These are phyloP conservation scores for Carabus problematicus DNA, from an alignment of 2,888 invertebrate genomes.

Conservation along the genomic window DNA sequence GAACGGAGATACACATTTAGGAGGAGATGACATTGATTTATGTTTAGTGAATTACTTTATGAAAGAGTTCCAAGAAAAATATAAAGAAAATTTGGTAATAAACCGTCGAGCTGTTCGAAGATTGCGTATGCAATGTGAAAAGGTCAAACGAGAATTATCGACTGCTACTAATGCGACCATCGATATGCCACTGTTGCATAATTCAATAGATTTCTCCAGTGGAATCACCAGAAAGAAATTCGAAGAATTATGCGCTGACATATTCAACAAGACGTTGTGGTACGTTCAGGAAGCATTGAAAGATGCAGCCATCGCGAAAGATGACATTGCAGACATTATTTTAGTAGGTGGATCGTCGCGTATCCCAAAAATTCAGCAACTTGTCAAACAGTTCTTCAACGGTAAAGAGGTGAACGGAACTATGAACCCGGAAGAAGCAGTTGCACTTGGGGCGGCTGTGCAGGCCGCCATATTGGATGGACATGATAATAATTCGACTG, in stretches of 20 bases:
- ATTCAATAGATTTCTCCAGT: conserved; percentile 15
- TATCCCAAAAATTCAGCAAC: conserved; percentile 49
- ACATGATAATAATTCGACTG: conserved; percentile 43
- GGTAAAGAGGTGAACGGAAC: conserved; percentile 45
- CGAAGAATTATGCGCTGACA: conserved; percentile 43
- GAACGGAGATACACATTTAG: conserved; percentile 49
- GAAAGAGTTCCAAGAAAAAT: conserved; percentile 44
- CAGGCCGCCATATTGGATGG: conserved; percentile 47
- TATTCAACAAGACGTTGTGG: conserved; percentile 46
- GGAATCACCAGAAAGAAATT: conserved; percentile 46
- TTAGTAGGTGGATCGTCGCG: conserved; percentile 50
- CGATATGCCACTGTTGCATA: conserved; percentile 21
- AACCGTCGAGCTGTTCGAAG: conserved; percentile 40
- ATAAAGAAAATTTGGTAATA: conserved; percentile 33
- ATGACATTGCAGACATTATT: conserved; percentile 48
- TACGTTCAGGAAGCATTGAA: conserved; percentile 46
- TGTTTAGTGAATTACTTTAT: conserved; percentile 34
- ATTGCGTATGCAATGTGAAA: conserved; percentile 46
- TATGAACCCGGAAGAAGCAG: conserved; percentile 50
- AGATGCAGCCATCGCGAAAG: conserved; percentile 43
- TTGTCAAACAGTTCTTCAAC: conserved; percentile 46
- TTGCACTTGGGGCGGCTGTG: conserved; percentile 50
- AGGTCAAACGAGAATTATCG: conserved; percentile 45
- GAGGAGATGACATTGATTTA: conserved; percentile 50
- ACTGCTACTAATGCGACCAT: conserved; percentile 32